Evolutionary conservation across 92 coral and sea anemone genomes (phyloP), one percentile per base, ranked within the genome.

Genomic region (Zoanthus solanderi): DNA sequence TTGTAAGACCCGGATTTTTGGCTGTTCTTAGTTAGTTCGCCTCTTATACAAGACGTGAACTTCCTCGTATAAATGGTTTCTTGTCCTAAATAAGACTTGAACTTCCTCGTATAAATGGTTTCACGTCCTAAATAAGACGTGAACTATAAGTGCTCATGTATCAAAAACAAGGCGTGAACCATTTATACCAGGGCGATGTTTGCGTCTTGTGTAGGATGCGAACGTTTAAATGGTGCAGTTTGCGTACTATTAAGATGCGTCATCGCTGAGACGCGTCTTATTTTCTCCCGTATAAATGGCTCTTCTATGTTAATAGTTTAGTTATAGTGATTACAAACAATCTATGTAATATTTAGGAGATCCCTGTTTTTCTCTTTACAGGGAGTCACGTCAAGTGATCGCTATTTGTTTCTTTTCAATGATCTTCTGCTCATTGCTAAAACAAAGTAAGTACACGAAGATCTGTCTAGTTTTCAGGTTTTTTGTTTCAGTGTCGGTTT

Each of bases 361-460:
- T 5, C 23, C 29, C 13, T n/a, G 6, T 75, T 32, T 85, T 75
- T 50, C 5, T 30, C n/a, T 15, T 83, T 78, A 17, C 84, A 97
- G 99, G 97, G 93, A 28, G 94, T 94, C 37, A 86, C 95, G 17
- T 91, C 98, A 37, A 96, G 93, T 44, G 99, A 97, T 16, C 90
- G 99, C 0, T 92, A 97, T 86, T 86, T 97, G 30, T 95, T 95
- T 69, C 83, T 97, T 10, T 91, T 97, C 44, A 96, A 96, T 71
- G 96, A 97, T 63, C 89, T 97, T 79, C 94, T 97, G 17, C 88
- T 95, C 3, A 88, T 97, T 2, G 99, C 99, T 18, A 97, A 97
- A 83, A 79, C 97, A 63, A 97, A 96, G 99, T 97, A 80, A 89
- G 98, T 81, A 31, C 61, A 9, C 15, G 18, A 23, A 31, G 30